A percentile compares a stretch with the other conserved stretches of the same genome.
Conservation (phyloP, 2,888 invertebrate species). For the Gonocerus acuteangulatus region DNA sequence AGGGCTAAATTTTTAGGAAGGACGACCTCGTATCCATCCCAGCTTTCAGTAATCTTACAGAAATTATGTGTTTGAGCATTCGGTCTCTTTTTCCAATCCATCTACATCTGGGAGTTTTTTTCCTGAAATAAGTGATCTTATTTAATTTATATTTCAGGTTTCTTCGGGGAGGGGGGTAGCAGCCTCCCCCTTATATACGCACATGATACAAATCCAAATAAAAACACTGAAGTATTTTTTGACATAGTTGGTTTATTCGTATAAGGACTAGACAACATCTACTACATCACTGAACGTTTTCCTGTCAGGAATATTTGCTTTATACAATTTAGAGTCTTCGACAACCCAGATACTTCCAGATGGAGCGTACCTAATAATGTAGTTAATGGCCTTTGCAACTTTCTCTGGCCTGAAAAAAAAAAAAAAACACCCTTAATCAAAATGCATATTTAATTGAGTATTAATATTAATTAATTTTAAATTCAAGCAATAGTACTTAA, state of each 20-base stretch:
- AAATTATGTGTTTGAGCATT: too few species aligned
- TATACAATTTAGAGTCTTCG: conserved; percentile 37
- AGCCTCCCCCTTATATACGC: too few species aligned
- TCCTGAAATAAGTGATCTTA: too few species aligned
- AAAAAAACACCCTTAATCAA: not conserved
- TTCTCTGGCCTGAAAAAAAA: conserved; percentile 39
- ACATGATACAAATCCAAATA: too few species aligned
- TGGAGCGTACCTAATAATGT: conserved; percentile 41
- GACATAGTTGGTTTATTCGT: not conserved
- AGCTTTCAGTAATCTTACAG: too few species aligned
- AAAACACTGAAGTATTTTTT: not conserved
- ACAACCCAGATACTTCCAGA: conserved; percentile 43
- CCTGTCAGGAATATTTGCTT: conserved; percentile 19
- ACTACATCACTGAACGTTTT: conserved; percentile 2
- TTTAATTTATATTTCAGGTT: too few species aligned
- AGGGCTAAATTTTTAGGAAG: too few species aligned
- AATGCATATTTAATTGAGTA: conserved; percentile 3
- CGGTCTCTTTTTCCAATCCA: too few species aligned
- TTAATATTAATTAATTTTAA: not conserved
- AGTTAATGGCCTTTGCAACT: conserved; percentile 41
- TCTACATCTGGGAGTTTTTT: too few species aligned
- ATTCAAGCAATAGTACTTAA: conserved; percentile 25
- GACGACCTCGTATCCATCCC: too few species aligned
- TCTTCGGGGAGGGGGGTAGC: too few species aligned
- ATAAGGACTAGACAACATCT: not conserved